These are phyloP conservation scores for Platygyra sinensis DNA, from an alignment of 64 coral and sea anemone species.

Conservation along the genomic window DNA sequence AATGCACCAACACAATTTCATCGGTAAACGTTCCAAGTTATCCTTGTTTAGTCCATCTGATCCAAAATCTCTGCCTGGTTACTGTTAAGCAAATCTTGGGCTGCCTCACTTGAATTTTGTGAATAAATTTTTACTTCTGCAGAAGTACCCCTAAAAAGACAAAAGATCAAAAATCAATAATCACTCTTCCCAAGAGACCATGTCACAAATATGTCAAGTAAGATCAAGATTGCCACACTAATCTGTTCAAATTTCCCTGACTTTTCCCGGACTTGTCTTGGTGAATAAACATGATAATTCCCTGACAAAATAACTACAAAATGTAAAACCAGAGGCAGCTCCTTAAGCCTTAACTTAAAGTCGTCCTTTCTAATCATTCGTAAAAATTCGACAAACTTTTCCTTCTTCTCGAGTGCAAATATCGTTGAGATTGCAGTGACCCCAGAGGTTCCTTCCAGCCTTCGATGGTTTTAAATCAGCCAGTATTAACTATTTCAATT, in stretches of 20 bases:
- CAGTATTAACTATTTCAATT: no score
- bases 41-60: slow-evolving; percentile 1
- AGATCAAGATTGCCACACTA: not conserved
- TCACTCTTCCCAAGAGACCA: not conserved
- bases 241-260: not conserved
- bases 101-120: not conserved
- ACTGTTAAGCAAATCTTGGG: not conserved
- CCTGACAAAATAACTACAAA: no score
- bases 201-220: not conserved
- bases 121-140: slow-evolving; percentile 2
- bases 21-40: not conserved
- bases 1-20: not conserved
- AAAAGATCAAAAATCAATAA: not conserved
- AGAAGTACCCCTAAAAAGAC: not conserved
- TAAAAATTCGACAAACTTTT: no score
- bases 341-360: no score
- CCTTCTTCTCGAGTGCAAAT: no score
- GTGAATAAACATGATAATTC: no score
- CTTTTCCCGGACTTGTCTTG: no score
- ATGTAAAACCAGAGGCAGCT: no score
- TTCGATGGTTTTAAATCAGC: no score
- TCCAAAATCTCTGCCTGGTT: slow-evolving; percentile 23
- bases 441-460: no score
- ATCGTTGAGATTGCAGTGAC: no score
- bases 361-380: no score